A percentile compares a stretch with the other conserved stretches of the same genome.
phyloP scores from a whole-genome alignment of 2,797 vertebrate genomes.

The Catharus ustulatus region DNA sequence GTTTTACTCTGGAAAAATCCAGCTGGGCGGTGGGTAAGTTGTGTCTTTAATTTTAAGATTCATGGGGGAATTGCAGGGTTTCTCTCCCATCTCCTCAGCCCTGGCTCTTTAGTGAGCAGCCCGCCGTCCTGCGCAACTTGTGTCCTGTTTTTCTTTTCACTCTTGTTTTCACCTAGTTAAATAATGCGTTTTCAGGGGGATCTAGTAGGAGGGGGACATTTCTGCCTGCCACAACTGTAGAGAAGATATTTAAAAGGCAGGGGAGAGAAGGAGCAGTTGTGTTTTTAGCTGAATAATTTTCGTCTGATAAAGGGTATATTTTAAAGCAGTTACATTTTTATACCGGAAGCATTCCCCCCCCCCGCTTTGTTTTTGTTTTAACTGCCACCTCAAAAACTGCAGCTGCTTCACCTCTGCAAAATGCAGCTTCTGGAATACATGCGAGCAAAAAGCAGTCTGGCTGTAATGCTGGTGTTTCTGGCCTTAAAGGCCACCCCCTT shows the following conservation, averaged over 20 bases:
- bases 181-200: background rate
- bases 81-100: background rate
- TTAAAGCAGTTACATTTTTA: background rate
- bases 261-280: background rate
- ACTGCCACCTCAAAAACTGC: background rate
- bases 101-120: conserved; percentile 6
- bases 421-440: background rate
- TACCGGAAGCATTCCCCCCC: background rate
- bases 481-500: background rate
- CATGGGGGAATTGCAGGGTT: background rate
- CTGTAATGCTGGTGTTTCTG: background rate
- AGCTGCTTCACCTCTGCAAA: background rate
- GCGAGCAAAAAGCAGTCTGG: background rate
- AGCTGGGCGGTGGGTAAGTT: background rate
- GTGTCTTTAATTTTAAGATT: background rate
- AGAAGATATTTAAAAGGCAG: background rate
- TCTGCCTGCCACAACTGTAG: background rate
- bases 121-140: background rate
- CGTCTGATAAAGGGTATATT: background rate
- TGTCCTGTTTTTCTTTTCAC: background rate
- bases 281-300: background rate
- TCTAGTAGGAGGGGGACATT: background rate
- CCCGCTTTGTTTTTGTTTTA: background rate
- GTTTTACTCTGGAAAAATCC: background rate
- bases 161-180: background rate